These are phyloP conservation scores for Hirtodrosophila duncani DNA, from an alignment of 2,888 invertebrate genomes.

Conservation along the genomic window DNA sequence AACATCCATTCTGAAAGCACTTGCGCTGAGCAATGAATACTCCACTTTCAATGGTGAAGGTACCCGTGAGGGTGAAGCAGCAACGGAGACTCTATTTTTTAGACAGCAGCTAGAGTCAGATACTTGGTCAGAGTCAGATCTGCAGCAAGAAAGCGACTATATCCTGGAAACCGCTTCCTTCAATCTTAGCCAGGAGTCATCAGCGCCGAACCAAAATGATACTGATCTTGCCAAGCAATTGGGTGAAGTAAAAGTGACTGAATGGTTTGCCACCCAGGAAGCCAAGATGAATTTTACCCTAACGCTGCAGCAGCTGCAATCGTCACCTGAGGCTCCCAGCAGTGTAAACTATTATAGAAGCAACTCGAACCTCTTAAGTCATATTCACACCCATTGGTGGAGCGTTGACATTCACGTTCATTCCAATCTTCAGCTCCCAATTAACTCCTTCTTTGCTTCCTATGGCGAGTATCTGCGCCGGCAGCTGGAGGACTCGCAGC, in stretches of 20 bases:
- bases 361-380: background rate
- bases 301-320: background rate
- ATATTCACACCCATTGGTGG: slow-evolving; percentile 1
- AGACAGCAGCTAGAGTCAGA: too few species aligned
- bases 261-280: background rate
- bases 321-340: background rate
- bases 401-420: slow-evolving; percentile 5
- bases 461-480: slow-evolving; percentile 15
- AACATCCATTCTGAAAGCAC: background rate
- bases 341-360: background rate
- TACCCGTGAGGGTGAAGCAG: too few species aligned
- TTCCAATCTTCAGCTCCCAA: background rate
- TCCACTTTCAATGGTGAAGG: too few species aligned
- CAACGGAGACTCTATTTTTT: too few species aligned
- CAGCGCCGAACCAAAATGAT: too few species aligned
- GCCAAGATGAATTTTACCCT: slow-evolving; percentile 1
- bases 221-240: too few species aligned
- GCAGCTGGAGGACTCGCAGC: background rate
- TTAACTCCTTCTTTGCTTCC: background rate
- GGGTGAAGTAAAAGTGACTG: background rate
- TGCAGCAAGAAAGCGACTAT: too few species aligned
- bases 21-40: background rate
- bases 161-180: too few species aligned
- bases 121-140: too few species aligned
- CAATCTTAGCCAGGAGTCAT: too few species aligned